These are phyloP conservation scores for Chelidonichthys spinosus DNA, from an alignment of 2,797 vertebrate genomes.

Conservation along the genomic window DNA sequence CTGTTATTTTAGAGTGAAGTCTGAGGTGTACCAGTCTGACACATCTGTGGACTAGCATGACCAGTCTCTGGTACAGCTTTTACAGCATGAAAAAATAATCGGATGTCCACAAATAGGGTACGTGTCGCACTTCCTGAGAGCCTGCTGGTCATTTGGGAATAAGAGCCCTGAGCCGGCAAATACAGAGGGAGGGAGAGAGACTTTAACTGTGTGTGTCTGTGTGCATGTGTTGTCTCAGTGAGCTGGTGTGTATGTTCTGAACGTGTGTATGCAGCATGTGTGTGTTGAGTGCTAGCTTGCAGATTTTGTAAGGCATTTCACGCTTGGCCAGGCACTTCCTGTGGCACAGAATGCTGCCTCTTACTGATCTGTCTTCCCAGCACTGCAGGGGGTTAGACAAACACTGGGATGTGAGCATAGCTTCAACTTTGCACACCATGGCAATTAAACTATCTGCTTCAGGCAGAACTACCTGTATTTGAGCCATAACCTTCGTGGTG, in stretches of 20 bases:
- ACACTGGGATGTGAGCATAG: conserved; percentile 39
- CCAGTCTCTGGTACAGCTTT: conserved; percentile 69
- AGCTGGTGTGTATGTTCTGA: conserved; percentile 30
- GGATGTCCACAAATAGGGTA: conserved; percentile 65
- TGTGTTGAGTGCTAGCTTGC: conserved; percentile 64
- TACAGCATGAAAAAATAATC: conserved; percentile 81
- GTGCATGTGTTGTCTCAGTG: conserved; percentile 14
- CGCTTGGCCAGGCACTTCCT: conserved; percentile 60
- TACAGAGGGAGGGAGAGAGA: conserved; percentile 37
- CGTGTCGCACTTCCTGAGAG: conserved; percentile 67
- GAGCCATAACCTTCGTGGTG: neutral
- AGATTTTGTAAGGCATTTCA: conserved; percentile 70
- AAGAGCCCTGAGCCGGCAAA: conserved; percentile 56
- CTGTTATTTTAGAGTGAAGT: conserved; percentile 34
- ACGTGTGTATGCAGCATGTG: conserved; percentile 51
- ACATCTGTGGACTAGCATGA: conserved; percentile 49
- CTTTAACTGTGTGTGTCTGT: neutral
- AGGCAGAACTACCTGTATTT: conserved; percentile 15
- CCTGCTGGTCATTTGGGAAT: conserved; percentile 66
- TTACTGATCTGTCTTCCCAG: conserved; percentile 61
- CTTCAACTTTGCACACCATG: conserved; percentile 28
- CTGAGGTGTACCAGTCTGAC: conserved; percentile 46
- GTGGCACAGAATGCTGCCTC: conserved; percentile 45
- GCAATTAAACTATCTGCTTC: conserved; percentile 28
- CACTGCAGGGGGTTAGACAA: conserved; percentile 58